A percentile compares a stretch with the other conserved stretches of the same genome.
Evolutionary conservation across 2,888 invertebrate species (phyloP).

Genomic region (Andrena flavipes): DNA sequence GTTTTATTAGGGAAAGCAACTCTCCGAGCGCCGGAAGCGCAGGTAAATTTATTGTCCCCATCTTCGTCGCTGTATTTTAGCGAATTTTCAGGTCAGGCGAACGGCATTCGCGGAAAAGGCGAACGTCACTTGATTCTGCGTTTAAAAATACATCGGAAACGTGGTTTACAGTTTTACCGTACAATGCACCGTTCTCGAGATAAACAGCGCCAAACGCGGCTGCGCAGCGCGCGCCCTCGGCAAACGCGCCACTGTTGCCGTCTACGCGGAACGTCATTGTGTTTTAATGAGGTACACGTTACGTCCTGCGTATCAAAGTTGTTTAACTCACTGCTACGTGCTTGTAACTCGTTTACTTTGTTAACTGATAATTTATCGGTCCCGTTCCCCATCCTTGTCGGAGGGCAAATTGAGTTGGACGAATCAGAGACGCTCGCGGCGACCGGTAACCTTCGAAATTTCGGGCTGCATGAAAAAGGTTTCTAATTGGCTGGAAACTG

Average conservation of each 20-base stretch:
- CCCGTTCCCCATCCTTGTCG: not conserved
- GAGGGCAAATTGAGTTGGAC: not conserved
- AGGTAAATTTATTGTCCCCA: not conserved
- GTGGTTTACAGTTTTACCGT: not conserved
- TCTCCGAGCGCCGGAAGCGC: not conserved
- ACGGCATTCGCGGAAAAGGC: too few species aligned
- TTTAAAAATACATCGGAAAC: not conserved
- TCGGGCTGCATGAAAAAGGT: not conserved
- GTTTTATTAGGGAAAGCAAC: not conserved
- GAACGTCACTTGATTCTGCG: not conserved
- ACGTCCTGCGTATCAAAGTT: not conserved
- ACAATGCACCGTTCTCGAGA: not conserved
- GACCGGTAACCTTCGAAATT: not conserved
- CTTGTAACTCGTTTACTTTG: conserved; percentile 2
- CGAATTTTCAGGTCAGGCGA: too few species aligned
- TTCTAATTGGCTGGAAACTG: not conserved
- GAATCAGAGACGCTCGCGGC: not conserved
- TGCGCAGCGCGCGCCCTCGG: not conserved
- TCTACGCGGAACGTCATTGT: not conserved
- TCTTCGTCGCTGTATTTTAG: not conserved
- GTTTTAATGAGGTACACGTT: not conserved
- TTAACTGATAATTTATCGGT: not conserved
- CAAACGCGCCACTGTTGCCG: not conserved
- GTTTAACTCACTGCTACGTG: not conserved
- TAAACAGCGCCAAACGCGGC: not conserved